Percentiles rank a stretch among this genome's conserved stretches.
Conservation (phyloP, 2,888 invertebrate species). For the Petrolisthes cinctipes region DNA sequence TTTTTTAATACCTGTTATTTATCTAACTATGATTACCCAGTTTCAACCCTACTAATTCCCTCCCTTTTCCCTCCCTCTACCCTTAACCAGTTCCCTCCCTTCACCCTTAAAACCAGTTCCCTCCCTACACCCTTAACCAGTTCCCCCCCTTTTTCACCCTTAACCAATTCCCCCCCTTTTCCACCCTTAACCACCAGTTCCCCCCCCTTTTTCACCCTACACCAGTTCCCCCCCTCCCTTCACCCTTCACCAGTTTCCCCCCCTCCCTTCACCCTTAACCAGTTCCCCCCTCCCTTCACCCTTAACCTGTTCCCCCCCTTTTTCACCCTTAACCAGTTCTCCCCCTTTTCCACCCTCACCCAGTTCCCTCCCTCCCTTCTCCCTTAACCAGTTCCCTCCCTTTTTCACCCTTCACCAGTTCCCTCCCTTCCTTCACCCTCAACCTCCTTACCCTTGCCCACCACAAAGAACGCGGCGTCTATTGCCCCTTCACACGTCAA, state of each 20-base stretch:
- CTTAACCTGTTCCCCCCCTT: too few species aligned
- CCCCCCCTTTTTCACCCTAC: too few species aligned
- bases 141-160: too few species aligned
- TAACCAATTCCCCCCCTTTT: too few species aligned
- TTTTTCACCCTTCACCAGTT: not conserved
- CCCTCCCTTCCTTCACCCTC: not conserved
- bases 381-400: too few species aligned
- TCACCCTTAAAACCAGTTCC: not conserved
- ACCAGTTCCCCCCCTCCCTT: not conserved
- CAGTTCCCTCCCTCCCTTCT: too few species aligned
- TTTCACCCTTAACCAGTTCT: too few species aligned
- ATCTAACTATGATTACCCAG: not conserved
- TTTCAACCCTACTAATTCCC: not conserved
- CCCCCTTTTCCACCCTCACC: too few species aligned
- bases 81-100: not conserved
- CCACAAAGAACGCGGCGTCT: not conserved
- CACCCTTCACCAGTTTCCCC: not conserved
- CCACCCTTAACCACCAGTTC: too few species aligned
- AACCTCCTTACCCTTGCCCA: not conserved
- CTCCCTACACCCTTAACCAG: too few species aligned
- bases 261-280: not conserved
- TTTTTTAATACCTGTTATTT: not conserved
- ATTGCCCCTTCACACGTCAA: not conserved
- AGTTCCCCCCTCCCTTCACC: not conserved
- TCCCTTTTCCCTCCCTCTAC: not conserved